Evolutionary conservation across 2,113 vertebrate species (phyloP).

Genomic region (Chauna torquata): DNA sequence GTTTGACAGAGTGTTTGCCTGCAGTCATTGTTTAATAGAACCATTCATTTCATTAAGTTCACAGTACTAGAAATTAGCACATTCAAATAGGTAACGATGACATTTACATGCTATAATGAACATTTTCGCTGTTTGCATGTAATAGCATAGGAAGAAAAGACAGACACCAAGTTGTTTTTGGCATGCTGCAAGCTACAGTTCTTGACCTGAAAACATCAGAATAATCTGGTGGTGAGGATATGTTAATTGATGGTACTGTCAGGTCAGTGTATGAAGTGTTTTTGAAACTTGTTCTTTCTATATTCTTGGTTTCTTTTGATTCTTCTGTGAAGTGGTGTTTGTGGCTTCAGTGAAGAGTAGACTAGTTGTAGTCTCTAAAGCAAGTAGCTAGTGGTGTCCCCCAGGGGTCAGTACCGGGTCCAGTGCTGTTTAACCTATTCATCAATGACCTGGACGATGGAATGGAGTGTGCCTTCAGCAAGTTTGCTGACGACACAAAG

Average conservation of each 20-base stretch:
- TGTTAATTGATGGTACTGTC: not conserved
- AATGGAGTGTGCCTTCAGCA: no score
- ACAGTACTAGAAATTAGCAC: not conserved
- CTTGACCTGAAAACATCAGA: slow-evolving; percentile 10
- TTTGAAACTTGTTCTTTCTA: not conserved
- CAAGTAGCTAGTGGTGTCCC: no score
- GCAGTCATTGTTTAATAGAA: not conserved
- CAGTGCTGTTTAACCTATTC: no score
- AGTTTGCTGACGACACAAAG: no score
- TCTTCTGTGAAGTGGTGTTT: not conserved
- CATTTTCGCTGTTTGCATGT: not conserved
- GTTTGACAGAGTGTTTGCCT: not conserved
- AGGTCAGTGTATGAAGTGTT: not conserved
- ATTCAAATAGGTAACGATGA: not conserved
- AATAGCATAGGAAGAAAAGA: not conserved
- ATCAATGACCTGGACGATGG: no score
- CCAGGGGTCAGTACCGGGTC: no score
- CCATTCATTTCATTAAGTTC: slow-evolving; percentile 1
- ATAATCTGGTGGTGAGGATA: not conserved
- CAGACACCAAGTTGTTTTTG: not conserved
- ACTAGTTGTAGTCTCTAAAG: not conserved
- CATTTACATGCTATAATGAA: not conserved
- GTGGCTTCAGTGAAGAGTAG: not conserved
- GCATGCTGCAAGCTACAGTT: not conserved
- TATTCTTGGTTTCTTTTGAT: not conserved